These are phyloP conservation scores for Alouatta palliata DNA, from an alignment of 2,113 vertebrate species.

Conservation along the genomic window DNA sequence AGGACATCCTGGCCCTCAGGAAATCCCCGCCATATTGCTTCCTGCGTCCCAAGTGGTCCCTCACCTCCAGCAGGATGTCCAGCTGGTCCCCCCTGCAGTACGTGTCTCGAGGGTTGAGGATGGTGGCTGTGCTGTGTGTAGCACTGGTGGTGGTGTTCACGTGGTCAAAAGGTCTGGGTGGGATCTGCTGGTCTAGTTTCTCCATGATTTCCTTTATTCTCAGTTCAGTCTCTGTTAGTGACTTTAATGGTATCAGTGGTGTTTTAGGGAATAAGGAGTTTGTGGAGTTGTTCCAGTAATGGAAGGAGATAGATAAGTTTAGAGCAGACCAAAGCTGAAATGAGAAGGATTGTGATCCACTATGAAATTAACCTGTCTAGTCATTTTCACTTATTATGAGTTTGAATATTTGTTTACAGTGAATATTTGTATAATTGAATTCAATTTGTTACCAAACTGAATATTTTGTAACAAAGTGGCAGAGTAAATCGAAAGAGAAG, in stretches of 20 bases:
- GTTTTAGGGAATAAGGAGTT: neutral
- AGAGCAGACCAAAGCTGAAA: conserved; percentile 36
- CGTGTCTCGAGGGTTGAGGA: conserved; percentile 16
- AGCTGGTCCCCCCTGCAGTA: conserved; percentile 68
- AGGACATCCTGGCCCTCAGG: conserved; percentile 62
- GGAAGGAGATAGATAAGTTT: neutral
- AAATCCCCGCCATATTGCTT: conserved; percentile 73
- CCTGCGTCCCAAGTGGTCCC: conserved; percentile 17
- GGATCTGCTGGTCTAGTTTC: conserved; percentile 16
- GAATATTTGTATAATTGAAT: too few relatives aligned
- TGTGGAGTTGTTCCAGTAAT: neutral
- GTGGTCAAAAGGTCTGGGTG: neutral
- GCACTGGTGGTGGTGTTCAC: conserved; percentile 39
- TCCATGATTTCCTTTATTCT: neutral
- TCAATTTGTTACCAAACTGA: too few relatives aligned
- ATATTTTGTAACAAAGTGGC: too few relatives aligned
- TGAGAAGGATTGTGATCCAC: neutral
- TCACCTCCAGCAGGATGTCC: conserved; percentile 21
- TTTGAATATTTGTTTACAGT: neutral
- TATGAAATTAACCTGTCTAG: neutral
- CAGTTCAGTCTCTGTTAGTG: neutral
- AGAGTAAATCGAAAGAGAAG: too few relatives aligned
- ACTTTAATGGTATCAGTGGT: neutral
- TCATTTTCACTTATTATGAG: neutral
- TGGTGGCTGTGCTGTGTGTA: neutral